Evolutionary conservation across 2,113 vertebrate species (phyloP), one percentile per base, ranked within the genome.

Genomic region (Benitochromis conjunctus): DNA sequence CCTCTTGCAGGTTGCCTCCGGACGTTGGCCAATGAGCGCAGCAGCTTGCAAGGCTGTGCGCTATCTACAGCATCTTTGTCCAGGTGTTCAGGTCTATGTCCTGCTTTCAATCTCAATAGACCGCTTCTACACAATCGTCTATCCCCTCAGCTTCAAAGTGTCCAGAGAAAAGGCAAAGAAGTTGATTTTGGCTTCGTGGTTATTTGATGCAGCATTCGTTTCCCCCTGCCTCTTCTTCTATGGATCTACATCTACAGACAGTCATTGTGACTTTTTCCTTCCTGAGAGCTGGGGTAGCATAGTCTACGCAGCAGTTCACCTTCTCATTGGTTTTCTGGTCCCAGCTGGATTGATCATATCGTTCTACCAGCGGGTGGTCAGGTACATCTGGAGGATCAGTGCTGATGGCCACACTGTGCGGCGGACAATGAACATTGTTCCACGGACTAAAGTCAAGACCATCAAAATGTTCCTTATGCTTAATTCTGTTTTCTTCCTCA

Each of bases 401-500:
- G 95, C 96, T 0, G 97, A 98, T 1, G 96, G 98, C 5, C 97
- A 96, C 83, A 96, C 97, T 0, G 97, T 99, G 80, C 97, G 98
- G 48, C 95, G 98, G 83, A 99, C 98, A 0, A 98, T 95, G 94
- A 99, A 99, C 86, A 97, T 97, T 1, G 98, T 99, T 14, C 98
- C 98, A 0, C 97, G 98, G 95, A 97, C 98, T 79, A 99, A 99
- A 94, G 98, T 99, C 84, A 99, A 98, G 94, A 98, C 98, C 6
- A 96, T 99, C 88, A 98, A 99, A 95, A 99, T 99, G 98, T 98
- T 99, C 88, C 96, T 99, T 29, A 96, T 97, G 92, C 94, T 99
- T 51, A 99, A 98, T 74, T 91, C 89, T 0, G 80, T 98, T 8
- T 99, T 99, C 85, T 94, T 98, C 34, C 89, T 98, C 36, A 97